Base-by-base conservation (phyloP, 2,888 invertebrate genomes). In the Brachyopa scutellaris region DNA sequence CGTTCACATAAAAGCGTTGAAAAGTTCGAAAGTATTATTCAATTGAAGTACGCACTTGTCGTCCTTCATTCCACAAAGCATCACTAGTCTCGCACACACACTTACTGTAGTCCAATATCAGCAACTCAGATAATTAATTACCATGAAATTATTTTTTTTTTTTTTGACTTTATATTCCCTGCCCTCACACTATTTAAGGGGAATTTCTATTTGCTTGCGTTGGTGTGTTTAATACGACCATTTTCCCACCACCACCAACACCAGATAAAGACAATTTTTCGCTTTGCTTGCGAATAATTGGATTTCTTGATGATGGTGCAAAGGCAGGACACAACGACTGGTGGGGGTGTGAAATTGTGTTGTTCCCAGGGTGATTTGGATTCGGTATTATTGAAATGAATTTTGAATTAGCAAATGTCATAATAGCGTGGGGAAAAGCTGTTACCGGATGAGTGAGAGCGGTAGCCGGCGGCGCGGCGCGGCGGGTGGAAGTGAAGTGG, bases 401-500 rank as follows among this genome's bases (percentile, higher is more conserved):
- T 73, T 73, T 62, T 53, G 72, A 64, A 73, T 73, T 70, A 64
- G 62, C 45, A 21, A 45, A 53, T 62, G 53, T 55, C 72, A 73
- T 73, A 55, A 73, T 51, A 21, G 45, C 31, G 26, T 29, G 8
- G 26, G 9, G 47, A 23, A 47, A 62, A 21, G 45, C 59, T 40
- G 45, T 19, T 21, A 33, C 36, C 45, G 23, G 29, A 42, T n/a
- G n/a, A n/a, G n/a, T 13, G 40, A 15, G 19, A 42, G 15, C n/a
- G 45, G 45, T 15, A 9, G 19, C 2, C 2, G 5, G 11, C 7
- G 11, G 9, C 2, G 6, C 23, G 26, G 6, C 26, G 26, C 26
- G 26, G 6, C 5, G 7, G 2, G 11, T 53, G 36, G n/a, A 1
- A 26, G 7, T n/a, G 45, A n/a, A 23, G 11, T 36, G 33, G 38